Conservation (phyloP, 2,113 vertebrate genomes). For the Anarrhichthys ocellatus region DNA sequence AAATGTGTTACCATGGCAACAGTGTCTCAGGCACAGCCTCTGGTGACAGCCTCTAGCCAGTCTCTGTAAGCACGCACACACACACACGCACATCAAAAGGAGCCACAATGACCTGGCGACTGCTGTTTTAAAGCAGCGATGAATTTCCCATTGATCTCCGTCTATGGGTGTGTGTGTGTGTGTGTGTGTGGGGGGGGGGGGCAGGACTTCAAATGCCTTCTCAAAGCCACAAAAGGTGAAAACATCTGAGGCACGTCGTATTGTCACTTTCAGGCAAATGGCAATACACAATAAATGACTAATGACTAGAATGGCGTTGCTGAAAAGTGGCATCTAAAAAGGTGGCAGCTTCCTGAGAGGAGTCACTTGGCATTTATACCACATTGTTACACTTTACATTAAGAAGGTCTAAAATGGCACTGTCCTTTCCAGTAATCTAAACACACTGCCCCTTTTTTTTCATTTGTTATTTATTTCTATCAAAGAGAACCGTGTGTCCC, state of each 20-base stretch:
- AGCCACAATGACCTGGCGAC: constrained; percentile 52
- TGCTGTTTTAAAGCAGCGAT: constrained; percentile 66
- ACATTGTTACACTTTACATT: constrained; percentile 7
- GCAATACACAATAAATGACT: constrained; percentile 24
- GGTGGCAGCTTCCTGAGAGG: constrained; percentile 20
- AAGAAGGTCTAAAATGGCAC: neutral
- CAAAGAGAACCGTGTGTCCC: neutral
- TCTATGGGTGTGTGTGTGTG: constrained; percentile 18
- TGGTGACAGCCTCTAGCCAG: constrained; percentile 62
- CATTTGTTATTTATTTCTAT: neutral
- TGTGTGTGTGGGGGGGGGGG: neutral
- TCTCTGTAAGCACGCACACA: constrained; percentile 18
- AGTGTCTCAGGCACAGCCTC: constrained; percentile 69
- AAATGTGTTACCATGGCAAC: constrained; percentile 79
- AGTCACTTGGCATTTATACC: constrained; percentile 16
- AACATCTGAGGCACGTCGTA: constrained; percentile 1
- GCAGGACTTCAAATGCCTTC: constrained; percentile 54
- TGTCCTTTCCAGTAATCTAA: neutral
- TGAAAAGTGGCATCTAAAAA: constrained; percentile 34
- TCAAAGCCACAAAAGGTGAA: constrained; percentile 42
- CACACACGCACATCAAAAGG: constrained; percentile 63
- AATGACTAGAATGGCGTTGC: constrained; percentile 18
- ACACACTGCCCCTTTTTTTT: neutral
- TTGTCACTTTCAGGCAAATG: constrained; percentile 18
- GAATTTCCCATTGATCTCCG: constrained; percentile 61